phyloP scores from a whole-genome alignment of 1,140 invertebrate species.

The Propsilocerus akamusi region DNA sequence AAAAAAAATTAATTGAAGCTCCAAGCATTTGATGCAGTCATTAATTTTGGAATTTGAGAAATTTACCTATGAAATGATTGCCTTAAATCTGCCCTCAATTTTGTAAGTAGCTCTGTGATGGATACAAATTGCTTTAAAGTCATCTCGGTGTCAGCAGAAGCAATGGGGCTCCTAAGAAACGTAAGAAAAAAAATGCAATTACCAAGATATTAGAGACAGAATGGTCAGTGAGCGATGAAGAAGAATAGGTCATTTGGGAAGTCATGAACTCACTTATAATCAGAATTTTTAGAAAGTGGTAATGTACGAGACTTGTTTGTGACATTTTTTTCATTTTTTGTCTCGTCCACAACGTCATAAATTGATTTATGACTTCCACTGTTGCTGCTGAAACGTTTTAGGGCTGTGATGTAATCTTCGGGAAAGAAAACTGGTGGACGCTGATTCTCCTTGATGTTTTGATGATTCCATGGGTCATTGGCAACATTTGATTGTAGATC shows the following conservation, averaged over 20 bases:
- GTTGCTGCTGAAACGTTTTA: constrained; percentile 47
- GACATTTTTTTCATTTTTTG: constrained; percentile 7
- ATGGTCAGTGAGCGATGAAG: background rate
- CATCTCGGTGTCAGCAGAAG: constrained; percentile 53
- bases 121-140: constrained; percentile 67
- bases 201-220: background rate
- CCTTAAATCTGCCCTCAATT: constrained; percentile 64
- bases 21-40: too few species aligned
- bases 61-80: constrained; percentile 70
- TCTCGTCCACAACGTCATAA: constrained; percentile 13
- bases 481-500: background rate
- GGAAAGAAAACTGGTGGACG: constrained; percentile 71
- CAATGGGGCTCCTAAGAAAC: constrained; percentile 27
- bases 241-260: background rate
- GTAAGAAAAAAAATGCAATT: constrained; percentile 4
- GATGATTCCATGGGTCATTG: background rate
- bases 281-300: constrained; percentile 17
- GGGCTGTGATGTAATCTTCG: constrained; percentile 57
- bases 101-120: constrained; percentile 71
- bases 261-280: constrained; percentile 19
- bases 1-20: too few species aligned
- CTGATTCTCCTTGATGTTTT: constrained; percentile 44
- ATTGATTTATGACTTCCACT: constrained; percentile 14
- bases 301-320: constrained; percentile 15
- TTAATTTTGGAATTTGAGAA: background rate